Evolutionary conservation across 1,140 invertebrate genomes (phyloP), one percentile per base, ranked within the genome.

Genomic region (Sinonovacula constricta): DNA sequence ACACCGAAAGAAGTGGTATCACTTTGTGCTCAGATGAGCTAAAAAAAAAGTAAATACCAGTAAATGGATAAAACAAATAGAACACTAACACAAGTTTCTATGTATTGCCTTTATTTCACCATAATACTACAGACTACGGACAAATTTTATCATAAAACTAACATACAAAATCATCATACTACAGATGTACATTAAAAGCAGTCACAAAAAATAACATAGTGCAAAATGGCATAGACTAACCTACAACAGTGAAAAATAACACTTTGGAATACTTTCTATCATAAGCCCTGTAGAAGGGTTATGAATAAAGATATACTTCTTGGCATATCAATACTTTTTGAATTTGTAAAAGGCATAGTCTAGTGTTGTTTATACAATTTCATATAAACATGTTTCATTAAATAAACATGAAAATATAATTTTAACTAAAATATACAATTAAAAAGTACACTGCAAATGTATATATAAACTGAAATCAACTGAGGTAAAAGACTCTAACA

Each of bases 51-150:
- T n/a, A n/a, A n/a, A n/a, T n/a, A n/a, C n/a, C n/a, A n/a, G n/a
- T n/a, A n/a, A n/a, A n/a, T n/a, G n/a, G n/a, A n/a, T n/a, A n/a
- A n/a, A n/a, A n/a, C n/a, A n/a, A n/a, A n/a, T n/a, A n/a, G n/a
- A n/a, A n/a, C n/a, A n/a, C n/a, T n/a, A 24, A 57, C 54, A 57
- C 53, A n/a, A 56, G 51, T 66, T 76, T 67, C 36, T 66, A 59
- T 36, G 63, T 67, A 76, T 67, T 69, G 76, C 66, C 63, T 79
- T 78, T 60, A 49, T 36, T 66, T 77, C 65, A 68, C 62, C 62
- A 77, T 67, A 67, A 28, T 67, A 77, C 65, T 68, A 77, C 63
- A 49, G 45, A 53, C 65, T 68, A 77, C 74, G 51, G 34, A 67
- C 4, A 36, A 63, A 74, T 45, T 74, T 39, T 74, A 45, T 60